Evolutionary conservation across 1,140 invertebrate species (phyloP).

Genomic region (Papilio xuthus): DNA sequence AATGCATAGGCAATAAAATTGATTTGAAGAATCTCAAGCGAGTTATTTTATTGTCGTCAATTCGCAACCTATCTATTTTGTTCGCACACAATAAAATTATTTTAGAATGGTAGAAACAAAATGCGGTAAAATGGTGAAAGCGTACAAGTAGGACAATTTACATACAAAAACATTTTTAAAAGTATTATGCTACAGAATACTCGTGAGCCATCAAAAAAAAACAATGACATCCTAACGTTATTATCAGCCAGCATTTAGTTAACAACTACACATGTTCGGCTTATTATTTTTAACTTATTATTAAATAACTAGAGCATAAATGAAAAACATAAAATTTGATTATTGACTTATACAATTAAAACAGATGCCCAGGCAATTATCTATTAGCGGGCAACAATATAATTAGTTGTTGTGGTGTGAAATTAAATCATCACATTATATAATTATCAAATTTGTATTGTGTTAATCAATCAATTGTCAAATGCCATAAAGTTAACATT

Average conservation of each 20-base stretch:
- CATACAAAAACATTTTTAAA: too few relatives aligned
- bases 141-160: not conserved
- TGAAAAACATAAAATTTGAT: not conserved
- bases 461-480: not conserved
- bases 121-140: not conserved
- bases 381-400: not conserved
- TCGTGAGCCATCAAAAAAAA: too few relatives aligned
- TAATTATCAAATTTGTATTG: conserved; percentile 5
- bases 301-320: not conserved
- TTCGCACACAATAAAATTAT: not conserved
- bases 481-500: not conserved
- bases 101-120: not conserved
- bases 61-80: not conserved
- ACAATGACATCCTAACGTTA: too few relatives aligned
- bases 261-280: too few relatives aligned
- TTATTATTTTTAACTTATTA: too few relatives aligned
- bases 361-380: not conserved
- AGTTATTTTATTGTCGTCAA: conserved; percentile 12
- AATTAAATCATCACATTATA: not conserved
- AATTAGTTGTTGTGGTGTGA: not conserved
- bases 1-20: conserved; percentile 15
- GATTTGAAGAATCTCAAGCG: not conserved
- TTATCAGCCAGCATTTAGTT: too few relatives aligned
- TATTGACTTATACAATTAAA: not conserved
- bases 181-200: too few relatives aligned